A percentile compares a stretch with the other conserved stretches of the same genome.
Conservation (phyloP, 30 jellyfish, hydroid and myxozoan species). For the Rhopilema esculentum region DNA sequence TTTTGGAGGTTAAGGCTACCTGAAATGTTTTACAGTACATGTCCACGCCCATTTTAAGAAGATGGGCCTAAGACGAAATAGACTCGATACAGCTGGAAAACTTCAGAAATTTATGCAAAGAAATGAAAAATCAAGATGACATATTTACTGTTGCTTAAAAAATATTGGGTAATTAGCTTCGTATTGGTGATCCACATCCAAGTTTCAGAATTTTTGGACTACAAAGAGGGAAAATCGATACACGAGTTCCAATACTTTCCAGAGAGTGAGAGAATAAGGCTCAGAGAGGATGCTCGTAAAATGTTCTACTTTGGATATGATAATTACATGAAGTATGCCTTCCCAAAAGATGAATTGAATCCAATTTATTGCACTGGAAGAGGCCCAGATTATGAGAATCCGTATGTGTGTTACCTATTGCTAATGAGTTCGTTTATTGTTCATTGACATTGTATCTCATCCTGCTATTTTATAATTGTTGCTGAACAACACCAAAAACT, state of each 20-base stretch:
- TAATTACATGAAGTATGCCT: slow-evolving; percentile 93
- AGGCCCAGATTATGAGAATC: slow-evolving; percentile 95
- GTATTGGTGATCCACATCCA: background rate
- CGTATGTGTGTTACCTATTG: slow-evolving; percentile 57
- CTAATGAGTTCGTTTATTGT: too few species aligned
- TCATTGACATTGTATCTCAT: background rate
- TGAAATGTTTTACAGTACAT: background rate
- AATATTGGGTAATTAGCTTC: background rate
- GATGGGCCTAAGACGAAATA: background rate
- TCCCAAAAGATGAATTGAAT: slow-evolving; percentile 95
- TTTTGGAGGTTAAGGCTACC: too few species aligned
- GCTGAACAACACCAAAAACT: too few species aligned
- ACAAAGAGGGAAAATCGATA: slow-evolving; percentile 28
- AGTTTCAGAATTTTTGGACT: background rate
- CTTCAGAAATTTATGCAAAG: background rate
- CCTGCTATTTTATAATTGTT: background rate
- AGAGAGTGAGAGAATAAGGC: slow-evolving; percentile 69
- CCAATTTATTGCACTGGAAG: slow-evolving; percentile 96
- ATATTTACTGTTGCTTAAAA: too few species aligned
- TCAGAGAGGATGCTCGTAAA: slow-evolving; percentile 72
- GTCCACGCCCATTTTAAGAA: background rate
- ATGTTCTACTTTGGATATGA: slow-evolving; percentile 97
- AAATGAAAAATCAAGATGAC: background rate
- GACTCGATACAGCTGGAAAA: background rate
- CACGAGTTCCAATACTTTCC: slow-evolving; percentile 80